A percentile compares a stretch with the other conserved stretches of the same genome.
Evolutionary conservation across 2,888 invertebrate genomes (phyloP).

Genomic region (Scrobipalpa costella): DNA sequence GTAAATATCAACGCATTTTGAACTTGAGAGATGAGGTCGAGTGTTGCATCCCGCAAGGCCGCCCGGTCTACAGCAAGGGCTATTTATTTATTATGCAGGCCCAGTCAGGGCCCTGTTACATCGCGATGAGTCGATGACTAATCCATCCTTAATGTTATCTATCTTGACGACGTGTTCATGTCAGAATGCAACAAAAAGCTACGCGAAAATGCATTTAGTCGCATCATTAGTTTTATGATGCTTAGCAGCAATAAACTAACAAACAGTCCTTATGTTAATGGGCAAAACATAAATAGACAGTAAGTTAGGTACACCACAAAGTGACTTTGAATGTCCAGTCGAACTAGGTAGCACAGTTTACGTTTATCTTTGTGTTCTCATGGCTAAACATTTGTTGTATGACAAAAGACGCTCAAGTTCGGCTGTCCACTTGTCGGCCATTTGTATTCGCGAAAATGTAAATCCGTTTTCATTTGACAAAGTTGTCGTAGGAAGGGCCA

Average conservation of each 20-base stretch:
- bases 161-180: too few relatives aligned
- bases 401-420: slow-evolving; percentile 26
- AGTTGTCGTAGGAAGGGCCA: neutral
- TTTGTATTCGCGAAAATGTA: slow-evolving; percentile 15
- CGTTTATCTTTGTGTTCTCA: slow-evolving; percentile 9
- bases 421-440: slow-evolving; percentile 23
- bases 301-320: neutral
- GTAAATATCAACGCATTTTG: too few relatives aligned
- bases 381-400: slow-evolving; percentile 8
- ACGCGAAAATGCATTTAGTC: too few relatives aligned
- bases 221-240: too few relatives aligned
- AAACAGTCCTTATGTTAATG: neutral
- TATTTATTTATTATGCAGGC: slow-evolving; percentile 38
- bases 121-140: neutral
- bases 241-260: slow-evolving; percentile 3
- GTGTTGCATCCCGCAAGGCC: slow-evolving; percentile 54
- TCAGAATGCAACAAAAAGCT: too few relatives aligned
- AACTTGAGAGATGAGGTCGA: slow-evolving; percentile 43
- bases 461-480: neutral
- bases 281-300: neutral
- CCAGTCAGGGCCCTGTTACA: slow-evolving; percentile 35
- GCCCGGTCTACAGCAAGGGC: too few relatives aligned
- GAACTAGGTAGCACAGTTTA: slow-evolving; percentile 10
- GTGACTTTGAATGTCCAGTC: slow-evolving; percentile 15
- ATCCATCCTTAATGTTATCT: too few relatives aligned